Evolutionary conservation across 2,888 invertebrate species (phyloP).

Genomic region (Troides aeacus): DNA sequence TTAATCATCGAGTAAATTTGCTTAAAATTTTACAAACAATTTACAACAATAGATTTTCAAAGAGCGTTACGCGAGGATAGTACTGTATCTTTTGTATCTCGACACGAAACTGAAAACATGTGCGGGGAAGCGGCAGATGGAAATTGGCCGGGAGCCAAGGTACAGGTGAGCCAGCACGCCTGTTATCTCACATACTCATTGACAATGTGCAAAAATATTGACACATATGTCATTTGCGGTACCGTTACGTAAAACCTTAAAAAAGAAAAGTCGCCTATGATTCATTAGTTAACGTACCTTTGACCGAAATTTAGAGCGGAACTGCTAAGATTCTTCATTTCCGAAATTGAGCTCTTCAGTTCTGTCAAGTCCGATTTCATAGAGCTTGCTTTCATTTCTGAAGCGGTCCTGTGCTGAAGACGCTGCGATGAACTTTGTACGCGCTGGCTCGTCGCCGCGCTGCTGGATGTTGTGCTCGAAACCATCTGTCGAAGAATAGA

Average conservation of each 20-base stretch:
- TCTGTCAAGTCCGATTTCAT: conserved; percentile 89
- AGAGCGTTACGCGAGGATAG: conserved; percentile 47
- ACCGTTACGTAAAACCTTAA: conserved; percentile 32
- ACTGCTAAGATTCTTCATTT: conserved; percentile 88
- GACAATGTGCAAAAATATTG: conserved; percentile 47
- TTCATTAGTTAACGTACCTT: conserved; percentile 50
- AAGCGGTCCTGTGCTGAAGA: conserved; percentile 77
- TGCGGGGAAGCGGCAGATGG: conserved; percentile 64
- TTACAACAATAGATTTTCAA: conserved; percentile 15
- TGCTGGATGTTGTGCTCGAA: conserved; percentile 81
- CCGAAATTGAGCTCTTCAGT: conserved; percentile 90
- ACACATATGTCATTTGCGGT: conserved; percentile 33
- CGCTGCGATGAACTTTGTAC: conserved; percentile 80
- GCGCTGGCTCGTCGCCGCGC: conserved; percentile 80
- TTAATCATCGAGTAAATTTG: not conserved
- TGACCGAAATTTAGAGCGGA: conserved; percentile 70
- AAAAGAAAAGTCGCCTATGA: conserved; percentile 29
- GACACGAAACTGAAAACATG: conserved; percentile 72
- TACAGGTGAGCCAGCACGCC: conserved; percentile 73
- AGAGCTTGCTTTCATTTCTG: conserved; percentile 90
- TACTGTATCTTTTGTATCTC: conserved; percentile 74
- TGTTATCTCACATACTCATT: conserved; percentile 52
- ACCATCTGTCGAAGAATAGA: conserved; percentile 51
- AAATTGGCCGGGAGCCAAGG: conserved; percentile 74
- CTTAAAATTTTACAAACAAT: conserved; percentile 11